Conservation (phyloP, 2,113 vertebrate genomes). For the Sterrhoptilus dennistouni region DNA sequence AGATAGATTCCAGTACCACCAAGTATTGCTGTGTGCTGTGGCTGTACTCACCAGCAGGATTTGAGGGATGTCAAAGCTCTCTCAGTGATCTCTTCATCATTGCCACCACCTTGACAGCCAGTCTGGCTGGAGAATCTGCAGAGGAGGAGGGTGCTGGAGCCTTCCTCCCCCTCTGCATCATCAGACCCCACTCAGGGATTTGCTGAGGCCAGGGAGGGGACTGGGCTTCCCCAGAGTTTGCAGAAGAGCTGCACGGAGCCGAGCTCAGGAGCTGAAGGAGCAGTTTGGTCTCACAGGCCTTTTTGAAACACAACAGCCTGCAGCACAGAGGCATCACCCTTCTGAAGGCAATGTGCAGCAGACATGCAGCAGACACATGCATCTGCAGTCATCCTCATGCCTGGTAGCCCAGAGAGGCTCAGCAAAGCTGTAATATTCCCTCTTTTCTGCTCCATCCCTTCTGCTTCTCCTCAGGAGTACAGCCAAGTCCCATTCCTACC, state of each 20-base stretch:
- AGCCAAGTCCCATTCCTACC: neutral
- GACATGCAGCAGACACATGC: neutral
- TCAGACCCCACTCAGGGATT: neutral
- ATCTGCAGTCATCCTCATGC: neutral
- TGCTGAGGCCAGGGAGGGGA: neutral
- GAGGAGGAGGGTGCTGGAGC: neutral
- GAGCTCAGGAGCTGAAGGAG: neutral
- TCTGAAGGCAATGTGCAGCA: neutral
- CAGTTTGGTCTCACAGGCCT: neutral
- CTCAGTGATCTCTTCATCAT: neutral
- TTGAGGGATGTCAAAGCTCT: neutral
- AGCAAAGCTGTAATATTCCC: neutral
- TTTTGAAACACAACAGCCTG: neutral
- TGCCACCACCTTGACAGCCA: rapidly evolving
- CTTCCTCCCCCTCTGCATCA: neutral
- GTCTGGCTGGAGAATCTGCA: neutral
- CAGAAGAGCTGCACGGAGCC: neutral
- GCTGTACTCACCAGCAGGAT: neutral
- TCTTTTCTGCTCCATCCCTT: neutral
- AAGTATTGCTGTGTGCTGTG: neutral
- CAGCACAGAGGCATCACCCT: neutral
- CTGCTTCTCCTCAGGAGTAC: neutral
- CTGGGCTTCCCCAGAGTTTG: neutral
- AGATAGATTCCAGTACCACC: neutral
- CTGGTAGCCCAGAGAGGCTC: neutral